Evolutionary conservation across 2,888 invertebrate genomes (phyloP).

Genomic region (Junonia oenone): DNA sequence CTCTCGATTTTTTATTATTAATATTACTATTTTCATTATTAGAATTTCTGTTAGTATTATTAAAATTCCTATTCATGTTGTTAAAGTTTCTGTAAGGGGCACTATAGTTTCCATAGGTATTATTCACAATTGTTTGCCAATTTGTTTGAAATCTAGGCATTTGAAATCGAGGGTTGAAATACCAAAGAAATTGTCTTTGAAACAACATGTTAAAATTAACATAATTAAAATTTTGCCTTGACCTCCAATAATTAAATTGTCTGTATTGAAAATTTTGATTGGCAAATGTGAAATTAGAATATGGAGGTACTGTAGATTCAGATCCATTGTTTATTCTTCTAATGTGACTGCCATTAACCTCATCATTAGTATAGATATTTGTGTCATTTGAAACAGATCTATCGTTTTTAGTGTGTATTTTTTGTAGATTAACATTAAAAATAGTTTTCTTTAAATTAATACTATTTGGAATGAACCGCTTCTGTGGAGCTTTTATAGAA

Average conservation of each 20-base stretch:
- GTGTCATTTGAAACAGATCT: slow-evolving; percentile 30
- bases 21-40: slow-evolving; percentile 24
- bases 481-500: slow-evolving; percentile 47
- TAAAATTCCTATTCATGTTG: slow-evolving; percentile 4
- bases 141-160: slow-evolving; percentile 29
- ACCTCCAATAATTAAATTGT: slow-evolving; percentile 42
- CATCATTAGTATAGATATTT: slow-evolving; percentile 43
- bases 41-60: background rate
- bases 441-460: slow-evolving; percentile 47
- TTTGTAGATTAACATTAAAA: slow-evolving; percentile 50
- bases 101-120: background rate
- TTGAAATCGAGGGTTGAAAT: slow-evolving; percentile 38
- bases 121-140: slow-evolving; percentile 17
- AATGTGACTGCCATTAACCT: slow-evolving; percentile 45
- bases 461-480: slow-evolving; percentile 49
- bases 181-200: slow-evolving; percentile 41
- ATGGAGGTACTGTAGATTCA: slow-evolving; percentile 22
- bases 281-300: slow-evolving; percentile 26
- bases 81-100: slow-evolving; percentile 2
- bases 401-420: slow-evolving; percentile 36
- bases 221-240: slow-evolving; percentile 36
- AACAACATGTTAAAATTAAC: slow-evolving; percentile 43
- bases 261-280: slow-evolving; percentile 34
- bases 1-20: slow-evolving; percentile 37
- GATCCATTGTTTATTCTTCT: slow-evolving; percentile 37